These are phyloP conservation scores for Zoanthus solanderi DNA, from an alignment of 92 coral and sea anemone species.

Conservation along the genomic window DNA sequence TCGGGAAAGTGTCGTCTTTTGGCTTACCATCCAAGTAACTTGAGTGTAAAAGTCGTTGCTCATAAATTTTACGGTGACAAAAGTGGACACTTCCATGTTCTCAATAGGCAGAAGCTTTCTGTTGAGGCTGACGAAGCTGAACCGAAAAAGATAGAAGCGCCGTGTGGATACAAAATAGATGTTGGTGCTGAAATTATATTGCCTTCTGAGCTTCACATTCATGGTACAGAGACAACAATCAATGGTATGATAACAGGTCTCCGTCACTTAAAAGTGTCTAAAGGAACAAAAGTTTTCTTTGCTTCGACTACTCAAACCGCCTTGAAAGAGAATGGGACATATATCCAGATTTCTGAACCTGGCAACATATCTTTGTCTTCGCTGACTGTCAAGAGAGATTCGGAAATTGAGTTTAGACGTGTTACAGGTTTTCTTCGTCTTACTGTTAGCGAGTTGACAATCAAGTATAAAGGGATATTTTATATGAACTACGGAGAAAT, in stretches of 20 bases:
- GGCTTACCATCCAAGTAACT: constrained; percentile 57
- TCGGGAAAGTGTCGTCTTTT: constrained; percentile 69
- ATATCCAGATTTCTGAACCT: constrained; percentile 61
- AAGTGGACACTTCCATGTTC: constrained; percentile 72
- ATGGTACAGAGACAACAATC: constrained; percentile 67
- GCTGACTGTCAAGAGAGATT: constrained; percentile 57
- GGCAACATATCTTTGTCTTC: constrained; percentile 74
- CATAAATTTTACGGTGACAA: constrained; percentile 73
- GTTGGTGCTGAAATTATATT: constrained; percentile 67
- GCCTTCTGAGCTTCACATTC: constrained; percentile 72
- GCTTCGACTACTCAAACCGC: constrained; percentile 75
- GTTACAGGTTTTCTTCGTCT: constrained; percentile 63
- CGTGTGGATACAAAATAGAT: constrained; percentile 70
- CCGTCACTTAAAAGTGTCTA: constrained; percentile 55
- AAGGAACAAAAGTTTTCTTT: constrained; percentile 59
- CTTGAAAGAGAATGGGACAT: constrained; percentile 63
- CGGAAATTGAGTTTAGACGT: constrained; percentile 61
- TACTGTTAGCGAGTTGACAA: constrained; percentile 54
- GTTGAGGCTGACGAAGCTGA: constrained; percentile 75
- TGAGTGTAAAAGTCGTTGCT: constrained; percentile 56
- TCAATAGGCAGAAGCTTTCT: constrained; percentile 53
- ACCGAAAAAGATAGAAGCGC: constrained; percentile 71
- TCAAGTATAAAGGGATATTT: constrained; percentile 62
- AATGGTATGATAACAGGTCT: constrained; percentile 74
- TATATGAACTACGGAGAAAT: constrained; percentile 72